Base-by-base conservation (phyloP, 2,797 vertebrate species). In the Pyrocephalus nanus region DNA sequence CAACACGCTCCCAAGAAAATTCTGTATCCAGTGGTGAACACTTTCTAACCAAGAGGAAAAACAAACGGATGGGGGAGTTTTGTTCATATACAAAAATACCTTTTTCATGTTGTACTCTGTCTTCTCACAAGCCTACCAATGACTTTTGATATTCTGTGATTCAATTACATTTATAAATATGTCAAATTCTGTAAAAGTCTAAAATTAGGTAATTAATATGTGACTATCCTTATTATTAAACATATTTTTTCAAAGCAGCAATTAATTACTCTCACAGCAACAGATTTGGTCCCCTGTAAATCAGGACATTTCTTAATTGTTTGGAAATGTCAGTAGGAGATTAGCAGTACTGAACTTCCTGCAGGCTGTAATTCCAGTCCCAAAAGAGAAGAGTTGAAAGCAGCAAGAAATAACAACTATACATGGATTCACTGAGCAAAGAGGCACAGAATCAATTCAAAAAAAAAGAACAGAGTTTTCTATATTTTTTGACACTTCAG, bases 271-370 rank as follows among this genome's bases (percentile, higher is more conserved):
- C 80, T 94, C 65, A 85, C 12, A 22, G 51, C 53, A 96, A 96
- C 60, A 74, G 67, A 34, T 43, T 93, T 88, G 91, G 40, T 8
- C 3, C 6, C 60, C 75, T 69, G 26, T 87, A 95, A 95, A 97
- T 96, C 62, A 97, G 54, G 71, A 91, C 20, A 77, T 96, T 92
- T 92, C 81, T 91, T 95, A 95, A 93, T 95, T 85, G 92, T 83
- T 83, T 95, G 82, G 86, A 89, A 94, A 60, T 70, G 77, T 89
- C 32, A 11, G 60, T 77, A 90, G 82, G 86, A 96, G 51, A 86
- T 80, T 65, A 92, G 87, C 42, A 77, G 70, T 57, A 87, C 66
- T 88, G 90, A 90, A 88, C 70, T 86, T 95, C 69, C 85, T 94
- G 66, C 62, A 34, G 78, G 71, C 89, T 92, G 72, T 67, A 91